Base-by-base conservation (phyloP, 2,888 invertebrate species). In the Hesperia comma region DNA sequence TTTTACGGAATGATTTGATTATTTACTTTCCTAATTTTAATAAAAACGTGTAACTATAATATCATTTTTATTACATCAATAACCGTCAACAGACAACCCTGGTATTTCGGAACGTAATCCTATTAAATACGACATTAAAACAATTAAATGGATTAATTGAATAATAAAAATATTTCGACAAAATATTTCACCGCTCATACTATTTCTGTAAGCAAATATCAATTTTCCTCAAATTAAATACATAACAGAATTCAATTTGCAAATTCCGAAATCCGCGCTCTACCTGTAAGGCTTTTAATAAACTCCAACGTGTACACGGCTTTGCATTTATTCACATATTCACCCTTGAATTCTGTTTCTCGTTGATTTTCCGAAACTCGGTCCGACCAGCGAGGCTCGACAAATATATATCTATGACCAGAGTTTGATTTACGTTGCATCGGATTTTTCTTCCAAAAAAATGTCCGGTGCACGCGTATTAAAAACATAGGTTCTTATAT, bases 281-380 rank as follows among this genome's bases (percentile, higher is more conserved):
- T 14, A 51, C 37, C 61, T 10, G 21, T 53, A 21, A 58, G 46
- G 40, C 12, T 33, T 49, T 61, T 61, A 54, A 61, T 61, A 61
- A 61, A 61, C 53, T 12, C 41, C 41, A 10, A 21, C 14, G 26
- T 41, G 5, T 19, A 26, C 26, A 12, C 40, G 10, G 10, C 43
- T 62, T 19, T 14, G 43, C 40, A 55, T 62, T 55, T 62, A 43
- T 62, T 54, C 49, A 19, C 49, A 49, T 12, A 19, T 49, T 12
- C 37, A 37, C 61, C 51, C 32, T 32, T 19, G 55, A 41, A 55
- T 60, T 49, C 49, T 14, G 32, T 43, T 62, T 55, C 15, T 33
- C 5, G 33, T 33, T 10, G 33, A 43, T 46, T 55, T 62, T 10
- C n/a, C 32, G 43, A 33, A 55, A 43, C 33, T 33, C 43, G 6